Conservation (phyloP, 1,140 invertebrate species). For the Heliconius congener region DNA sequence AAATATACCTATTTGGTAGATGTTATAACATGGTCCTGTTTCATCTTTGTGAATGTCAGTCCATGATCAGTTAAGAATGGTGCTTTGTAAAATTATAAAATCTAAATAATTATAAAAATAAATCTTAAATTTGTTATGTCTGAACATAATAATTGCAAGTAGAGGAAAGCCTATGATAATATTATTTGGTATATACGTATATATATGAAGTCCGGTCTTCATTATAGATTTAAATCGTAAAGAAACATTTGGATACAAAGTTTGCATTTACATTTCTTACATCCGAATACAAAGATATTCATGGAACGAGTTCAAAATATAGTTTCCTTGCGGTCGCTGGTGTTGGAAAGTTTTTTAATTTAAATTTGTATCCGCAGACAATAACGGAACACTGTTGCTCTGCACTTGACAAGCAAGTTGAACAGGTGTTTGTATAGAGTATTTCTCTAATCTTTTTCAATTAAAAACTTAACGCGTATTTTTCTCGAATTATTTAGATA, state of each 20-base stretch:
- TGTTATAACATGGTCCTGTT: too few relatives aligned
- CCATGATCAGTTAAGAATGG: too few relatives aligned
- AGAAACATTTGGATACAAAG: conserved; percentile 19
- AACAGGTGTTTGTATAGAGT: conserved; percentile 3
- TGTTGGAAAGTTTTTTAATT: conserved; percentile 40
- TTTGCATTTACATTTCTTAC: conserved; percentile 20
- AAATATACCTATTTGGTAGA: too few relatives aligned
- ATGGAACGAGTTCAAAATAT: conserved; percentile 27
- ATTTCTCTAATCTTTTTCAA: background rate
- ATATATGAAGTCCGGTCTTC: background rate
- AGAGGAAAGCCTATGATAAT: too few relatives aligned
- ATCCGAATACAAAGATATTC: conserved; percentile 27
- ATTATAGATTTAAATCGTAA: background rate
- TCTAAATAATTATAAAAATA: too few relatives aligned
- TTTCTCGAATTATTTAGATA: background rate
- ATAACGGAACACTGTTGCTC: conserved; percentile 24
- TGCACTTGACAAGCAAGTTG: background rate
- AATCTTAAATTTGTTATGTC: too few relatives aligned
- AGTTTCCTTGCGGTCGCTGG: conserved; percentile 30
- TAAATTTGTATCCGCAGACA: conserved; percentile 39
- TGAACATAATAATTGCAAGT: too few relatives aligned
- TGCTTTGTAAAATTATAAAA: too few relatives aligned
- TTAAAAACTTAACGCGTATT: background rate
- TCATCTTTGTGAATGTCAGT: too few relatives aligned
- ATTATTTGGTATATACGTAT: background rate